A percentile compares a stretch with the other conserved stretches of the same genome.
phyloP scores from a whole-genome alignment of 64 coral and sea anemone genomes.

The Acropora tenuis region DNA sequence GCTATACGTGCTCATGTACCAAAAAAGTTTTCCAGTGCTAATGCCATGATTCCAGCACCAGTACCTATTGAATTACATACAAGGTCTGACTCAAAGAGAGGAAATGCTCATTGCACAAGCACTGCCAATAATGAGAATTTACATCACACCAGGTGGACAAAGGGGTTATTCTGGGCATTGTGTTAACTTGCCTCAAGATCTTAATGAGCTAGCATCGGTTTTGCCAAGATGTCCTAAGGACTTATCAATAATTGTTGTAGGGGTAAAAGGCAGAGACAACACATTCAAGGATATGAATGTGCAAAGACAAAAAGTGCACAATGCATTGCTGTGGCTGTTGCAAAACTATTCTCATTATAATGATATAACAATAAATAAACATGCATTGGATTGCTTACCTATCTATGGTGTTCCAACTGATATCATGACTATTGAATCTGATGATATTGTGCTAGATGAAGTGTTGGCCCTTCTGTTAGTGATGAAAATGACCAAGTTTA shows the following conservation, averaged over 20 bases:
- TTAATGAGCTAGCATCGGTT: background rate
- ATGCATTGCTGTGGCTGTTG: slow-evolving; percentile 8
- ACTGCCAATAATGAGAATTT: slow-evolving; percentile 22
- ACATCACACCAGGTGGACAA: slow-evolving; percentile 1
- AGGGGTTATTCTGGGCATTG: background rate
- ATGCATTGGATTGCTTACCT: background rate
- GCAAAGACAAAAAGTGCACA: slow-evolving; percentile 1
- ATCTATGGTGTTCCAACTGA: background rate
- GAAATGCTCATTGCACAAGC: background rate
- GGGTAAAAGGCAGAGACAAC: background rate
- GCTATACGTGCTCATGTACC: slow-evolving; percentile 8
- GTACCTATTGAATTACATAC: background rate
- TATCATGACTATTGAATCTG: slow-evolving; percentile 5
- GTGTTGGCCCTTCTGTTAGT: background rate
- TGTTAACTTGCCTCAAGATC: slow-evolving; percentile 39
- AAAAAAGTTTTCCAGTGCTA: slow-evolving; percentile 21
- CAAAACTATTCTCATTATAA: slow-evolving; percentile 33
- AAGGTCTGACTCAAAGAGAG: background rate
- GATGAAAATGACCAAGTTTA: slow-evolving; percentile 34
- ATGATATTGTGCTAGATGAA: background rate
- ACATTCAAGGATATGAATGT: slow-evolving; percentile 34
- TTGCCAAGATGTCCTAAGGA: background rate
- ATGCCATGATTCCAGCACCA: slow-evolving; percentile 30
- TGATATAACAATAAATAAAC: slow-evolving; percentile 11
- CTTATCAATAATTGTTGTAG: background rate